Evolutionary conservation across 1,140 invertebrate species (phyloP).

Genomic region (Pseudomyrmex cubaensis): DNA sequence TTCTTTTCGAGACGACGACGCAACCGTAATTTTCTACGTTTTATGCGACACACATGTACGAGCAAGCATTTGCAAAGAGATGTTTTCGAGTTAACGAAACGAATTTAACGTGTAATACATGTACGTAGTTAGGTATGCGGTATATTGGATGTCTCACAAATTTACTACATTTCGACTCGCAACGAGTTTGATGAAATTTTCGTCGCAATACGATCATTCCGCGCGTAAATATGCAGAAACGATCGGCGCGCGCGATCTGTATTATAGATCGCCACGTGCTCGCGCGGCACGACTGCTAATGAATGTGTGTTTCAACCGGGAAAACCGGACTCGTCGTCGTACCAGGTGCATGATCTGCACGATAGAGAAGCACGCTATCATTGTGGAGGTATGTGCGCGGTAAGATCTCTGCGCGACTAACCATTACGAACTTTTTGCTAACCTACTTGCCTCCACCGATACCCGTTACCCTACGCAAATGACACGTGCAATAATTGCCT

Average conservation of each 20-base stretch:
- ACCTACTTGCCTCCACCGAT: slow-evolving; percentile 42
- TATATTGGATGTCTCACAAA: not conserved
- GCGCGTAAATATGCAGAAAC: not conserved
- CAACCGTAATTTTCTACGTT: not conserved
- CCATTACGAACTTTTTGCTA: slow-evolving; percentile 34
- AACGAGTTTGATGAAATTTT: not conserved
- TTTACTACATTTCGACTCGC: not conserved
- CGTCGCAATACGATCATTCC: not conserved
- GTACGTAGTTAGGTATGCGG: too few species aligned
- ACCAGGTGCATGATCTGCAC: slow-evolving; percentile 70
- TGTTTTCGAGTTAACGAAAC: not conserved
- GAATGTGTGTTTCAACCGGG: slow-evolving; percentile 56
- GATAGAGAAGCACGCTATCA: slow-evolving; percentile 69
- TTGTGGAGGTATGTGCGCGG: slow-evolving; percentile 56
- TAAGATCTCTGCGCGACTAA: slow-evolving; percentile 36
- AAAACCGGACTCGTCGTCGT: slow-evolving; percentile 65
- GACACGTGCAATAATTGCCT: slow-evolving; percentile 42
- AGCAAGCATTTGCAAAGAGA: not conserved
- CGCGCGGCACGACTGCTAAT: slow-evolving; percentile 66
- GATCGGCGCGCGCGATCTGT: slow-evolving; percentile 31
- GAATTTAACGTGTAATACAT: not conserved
- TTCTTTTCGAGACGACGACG: not conserved
- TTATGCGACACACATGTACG: not conserved
- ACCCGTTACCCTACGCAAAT: slow-evolving; percentile 49
- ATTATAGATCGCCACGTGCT: slow-evolving; percentile 64